Evolutionary conservation across 2,113 vertebrate genomes (phyloP).

Genomic region (Pelecanoides urinatrix): DNA sequence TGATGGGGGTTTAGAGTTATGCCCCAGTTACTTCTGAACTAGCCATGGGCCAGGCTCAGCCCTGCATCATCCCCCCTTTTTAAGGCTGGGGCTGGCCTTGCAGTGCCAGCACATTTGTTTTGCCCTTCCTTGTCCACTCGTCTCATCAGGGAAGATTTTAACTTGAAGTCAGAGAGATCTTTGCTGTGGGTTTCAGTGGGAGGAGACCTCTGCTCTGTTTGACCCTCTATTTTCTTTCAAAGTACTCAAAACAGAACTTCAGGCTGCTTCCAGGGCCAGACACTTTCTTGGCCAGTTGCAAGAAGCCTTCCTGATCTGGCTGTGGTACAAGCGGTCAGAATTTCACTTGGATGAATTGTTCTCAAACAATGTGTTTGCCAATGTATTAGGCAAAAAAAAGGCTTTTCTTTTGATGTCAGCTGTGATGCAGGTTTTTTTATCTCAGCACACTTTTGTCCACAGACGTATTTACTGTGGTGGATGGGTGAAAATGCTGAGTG

Average conservation of each 20-base stretch:
- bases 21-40: not conserved
- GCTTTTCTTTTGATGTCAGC: not conserved
- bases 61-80: not conserved
- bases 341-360: conserved; percentile 33
- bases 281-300: conserved; percentile 11
- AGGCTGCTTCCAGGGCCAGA: not conserved
- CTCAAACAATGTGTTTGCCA: not conserved
- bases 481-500: not conserved
- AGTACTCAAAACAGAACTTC: not conserved
- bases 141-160: not conserved
- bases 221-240: not conserved
- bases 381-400: not conserved
- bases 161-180: not conserved
- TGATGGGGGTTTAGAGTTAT: not conserved
- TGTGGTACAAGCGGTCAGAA: not conserved
- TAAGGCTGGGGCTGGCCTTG: not conserved
- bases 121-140: not conserved
- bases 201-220: not conserved
- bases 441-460: not conserved
- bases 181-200: not conserved
- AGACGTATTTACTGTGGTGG: not conserved
- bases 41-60: not conserved
- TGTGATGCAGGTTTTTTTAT: not conserved
- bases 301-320: conserved; percentile 29
- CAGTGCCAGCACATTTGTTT: not conserved